These are phyloP conservation scores for Clanis bilineata DNA, from an alignment of 2,888 invertebrate species.

Conservation along the genomic window DNA sequence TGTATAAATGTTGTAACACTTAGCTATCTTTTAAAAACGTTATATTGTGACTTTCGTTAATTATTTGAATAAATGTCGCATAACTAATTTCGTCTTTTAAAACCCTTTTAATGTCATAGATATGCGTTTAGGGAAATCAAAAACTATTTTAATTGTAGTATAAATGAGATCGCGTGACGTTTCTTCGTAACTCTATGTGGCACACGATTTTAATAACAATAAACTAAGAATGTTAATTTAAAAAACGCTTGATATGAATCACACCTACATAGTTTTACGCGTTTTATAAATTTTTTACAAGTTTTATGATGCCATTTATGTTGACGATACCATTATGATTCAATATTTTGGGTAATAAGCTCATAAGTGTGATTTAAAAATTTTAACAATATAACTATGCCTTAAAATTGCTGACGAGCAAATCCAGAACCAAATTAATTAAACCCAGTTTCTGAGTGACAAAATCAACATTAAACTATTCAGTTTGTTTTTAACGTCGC, in stretches of 20 bases:
- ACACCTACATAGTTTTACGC: not conserved
- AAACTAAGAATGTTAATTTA: not conserved
- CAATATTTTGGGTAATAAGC: not conserved
- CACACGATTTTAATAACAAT: conserved; percentile 4
- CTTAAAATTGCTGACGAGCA: no score
- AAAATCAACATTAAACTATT: no score
- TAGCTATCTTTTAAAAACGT: not conserved
- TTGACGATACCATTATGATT: not conserved
- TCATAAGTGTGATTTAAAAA: not conserved
- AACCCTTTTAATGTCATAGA: not conserved
- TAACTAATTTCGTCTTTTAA: not conserved
- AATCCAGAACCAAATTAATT: no score
- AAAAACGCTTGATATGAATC: conserved; percentile 2
- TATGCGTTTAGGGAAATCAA: not conserved
- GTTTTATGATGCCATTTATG: not conserved
- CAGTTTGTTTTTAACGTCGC: no score
- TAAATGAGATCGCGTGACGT: not conserved
- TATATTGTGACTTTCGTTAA: not conserved
- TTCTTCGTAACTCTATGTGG: not conserved
- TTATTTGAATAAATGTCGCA: not conserved
- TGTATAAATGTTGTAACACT: conserved; percentile 1
- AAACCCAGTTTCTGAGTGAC: no score
- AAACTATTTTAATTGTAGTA: conserved; percentile 6
- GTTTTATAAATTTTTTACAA: not conserved
- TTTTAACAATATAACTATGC: not conserved